phyloP scores from a whole-genome alignment of 1,140 invertebrate genomes.

The Drusus annulatus region DNA sequence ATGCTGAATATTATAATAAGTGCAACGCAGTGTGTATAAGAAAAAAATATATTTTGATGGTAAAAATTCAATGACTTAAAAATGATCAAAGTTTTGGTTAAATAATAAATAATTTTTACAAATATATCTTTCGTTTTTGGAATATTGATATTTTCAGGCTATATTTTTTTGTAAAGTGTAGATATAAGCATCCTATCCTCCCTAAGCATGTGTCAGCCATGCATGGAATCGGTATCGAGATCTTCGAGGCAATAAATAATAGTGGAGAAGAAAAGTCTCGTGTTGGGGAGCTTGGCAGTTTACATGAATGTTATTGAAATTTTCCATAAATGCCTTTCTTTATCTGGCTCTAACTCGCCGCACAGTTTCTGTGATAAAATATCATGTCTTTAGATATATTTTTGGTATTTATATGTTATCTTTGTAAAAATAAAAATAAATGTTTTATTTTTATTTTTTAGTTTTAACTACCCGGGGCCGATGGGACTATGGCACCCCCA shows the following conservation, averaged over 20 bases:
- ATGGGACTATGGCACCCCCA: too few relatives aligned
- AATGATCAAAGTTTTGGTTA: too few relatives aligned
- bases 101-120: too few relatives aligned
- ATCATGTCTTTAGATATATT: conserved; percentile 1
- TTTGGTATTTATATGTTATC: not conserved
- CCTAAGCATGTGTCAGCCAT: conserved; percentile 39
- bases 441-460: too few relatives aligned
- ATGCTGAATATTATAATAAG: too few relatives aligned
- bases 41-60: too few relatives aligned
- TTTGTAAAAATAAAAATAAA: not conserved
- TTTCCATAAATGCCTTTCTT: conserved; percentile 32
- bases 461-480: too few relatives aligned
- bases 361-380: conserved; percentile 14
- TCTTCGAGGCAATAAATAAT: conserved; percentile 57
- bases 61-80: too few relatives aligned
- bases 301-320: conserved; percentile 55
- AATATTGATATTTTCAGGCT: too few relatives aligned
- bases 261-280: conserved; percentile 43
- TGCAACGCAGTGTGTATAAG: too few relatives aligned
- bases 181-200: conserved; percentile 1
- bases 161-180: not conserved
- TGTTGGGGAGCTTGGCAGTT: conserved; percentile 41
- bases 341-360: conserved; percentile 20
- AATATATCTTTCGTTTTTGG: too few relatives aligned
- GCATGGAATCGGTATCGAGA: conserved; percentile 49